Evolutionary conservation across 1,140 invertebrate species (phyloP).

Genomic region (Orchestia grillus): DNA sequence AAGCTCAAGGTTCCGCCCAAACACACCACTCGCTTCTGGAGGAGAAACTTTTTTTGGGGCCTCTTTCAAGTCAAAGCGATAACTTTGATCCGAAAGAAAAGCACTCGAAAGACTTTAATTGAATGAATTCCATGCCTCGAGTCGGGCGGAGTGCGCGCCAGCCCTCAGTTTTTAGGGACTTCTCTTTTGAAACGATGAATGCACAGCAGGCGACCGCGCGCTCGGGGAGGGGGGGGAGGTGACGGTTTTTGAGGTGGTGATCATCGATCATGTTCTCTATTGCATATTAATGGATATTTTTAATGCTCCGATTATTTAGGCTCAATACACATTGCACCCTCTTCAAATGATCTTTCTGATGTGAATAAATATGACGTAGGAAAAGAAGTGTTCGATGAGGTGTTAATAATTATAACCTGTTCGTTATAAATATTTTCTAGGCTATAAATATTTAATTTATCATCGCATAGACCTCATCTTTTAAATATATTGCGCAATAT

Average conservation of each 20-base stretch:
- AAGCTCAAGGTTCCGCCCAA: conserved; percentile 35
- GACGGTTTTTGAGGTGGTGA: background rate
- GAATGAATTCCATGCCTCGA: conserved; percentile 50
- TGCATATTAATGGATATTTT: background rate
- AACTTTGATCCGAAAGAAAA: conserved; percentile 55
- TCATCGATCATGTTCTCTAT: background rate
- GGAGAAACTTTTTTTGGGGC: conserved; percentile 26
- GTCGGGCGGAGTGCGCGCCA: background rate
- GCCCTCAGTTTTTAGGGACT: conserved; percentile 13
- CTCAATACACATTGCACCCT: background rate
- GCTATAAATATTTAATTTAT: background rate
- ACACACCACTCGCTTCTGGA: conserved; percentile 47
- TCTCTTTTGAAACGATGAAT: conserved; percentile 42
- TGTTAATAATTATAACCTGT: no score
- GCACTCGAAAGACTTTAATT: conserved; percentile 56
- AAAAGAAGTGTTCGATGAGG: no score
- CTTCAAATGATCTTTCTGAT: no score
- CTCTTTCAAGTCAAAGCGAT: conserved; percentile 52
- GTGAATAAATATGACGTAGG: no score
- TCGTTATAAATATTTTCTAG: background rate
- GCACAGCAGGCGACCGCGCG: background rate
- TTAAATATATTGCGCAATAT: no score
- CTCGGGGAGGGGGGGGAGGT: background rate
- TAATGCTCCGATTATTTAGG: background rate
- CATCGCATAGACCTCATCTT: no score